Evolutionary conservation across 2,113 vertebrate species (phyloP).

Genomic region (Gobius niger): DNA sequence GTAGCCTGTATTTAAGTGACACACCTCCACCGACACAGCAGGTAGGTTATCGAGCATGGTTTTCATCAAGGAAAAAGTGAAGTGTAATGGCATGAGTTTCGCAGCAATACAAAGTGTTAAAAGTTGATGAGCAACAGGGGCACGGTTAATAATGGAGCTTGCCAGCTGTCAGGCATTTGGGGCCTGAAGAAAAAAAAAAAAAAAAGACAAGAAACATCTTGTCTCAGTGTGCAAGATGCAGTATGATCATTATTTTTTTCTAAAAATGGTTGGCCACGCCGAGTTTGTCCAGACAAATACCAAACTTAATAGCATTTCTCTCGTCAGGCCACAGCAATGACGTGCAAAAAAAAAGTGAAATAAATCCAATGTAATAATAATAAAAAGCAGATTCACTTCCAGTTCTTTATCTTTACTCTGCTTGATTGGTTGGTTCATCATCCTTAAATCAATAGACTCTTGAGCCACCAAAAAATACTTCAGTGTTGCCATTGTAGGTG

Average conservation of each 20-base stretch:
- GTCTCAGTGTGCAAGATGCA: slow-evolving; percentile 21
- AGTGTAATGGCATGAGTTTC: background rate
- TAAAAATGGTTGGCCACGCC: slow-evolving; percentile 40
- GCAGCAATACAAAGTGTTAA: background rate
- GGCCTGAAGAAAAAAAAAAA: slow-evolving; percentile 25
- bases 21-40: background rate
- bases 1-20: background rate
- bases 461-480: no score
- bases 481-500: no score
- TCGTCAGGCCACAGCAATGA: background rate
- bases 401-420: no score
- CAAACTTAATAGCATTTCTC: slow-evolving; percentile 12
- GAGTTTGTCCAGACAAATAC: slow-evolving; percentile 33
- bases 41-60: background rate
- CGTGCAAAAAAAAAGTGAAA: slow-evolving; percentile 5
- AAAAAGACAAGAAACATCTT: background rate
- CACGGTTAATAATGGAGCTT: slow-evolving; percentile 33
- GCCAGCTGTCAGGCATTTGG: slow-evolving; percentile 31
- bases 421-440: no score
- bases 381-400: no score
- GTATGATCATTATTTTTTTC: slow-evolving; percentile 46
- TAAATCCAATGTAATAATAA: background rate
- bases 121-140: slow-evolving; percentile 15
- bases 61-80: slow-evolving; percentile 1
- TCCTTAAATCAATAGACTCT: no score